A percentile compares a stretch with the other conserved stretches of the same genome.
Conservation (phyloP, 2,888 invertebrate genomes). For the Drosophila diplacantha region DNA sequence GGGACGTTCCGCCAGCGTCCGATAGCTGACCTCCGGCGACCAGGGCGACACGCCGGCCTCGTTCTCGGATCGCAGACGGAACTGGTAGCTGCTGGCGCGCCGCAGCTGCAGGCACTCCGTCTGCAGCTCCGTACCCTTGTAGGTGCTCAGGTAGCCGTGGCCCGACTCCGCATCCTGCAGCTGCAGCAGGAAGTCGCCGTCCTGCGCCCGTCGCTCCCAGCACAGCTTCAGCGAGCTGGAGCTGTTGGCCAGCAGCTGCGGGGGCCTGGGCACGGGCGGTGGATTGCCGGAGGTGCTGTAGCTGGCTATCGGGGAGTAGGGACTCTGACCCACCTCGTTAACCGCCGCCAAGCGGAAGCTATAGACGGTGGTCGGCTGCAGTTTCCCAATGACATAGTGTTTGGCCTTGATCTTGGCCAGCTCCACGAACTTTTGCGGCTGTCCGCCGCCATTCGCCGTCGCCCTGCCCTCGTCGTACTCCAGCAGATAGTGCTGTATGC, state of each 20-base stretch:
- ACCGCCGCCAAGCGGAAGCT: conserved; percentile 89
- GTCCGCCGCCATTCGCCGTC: conserved; percentile 35
- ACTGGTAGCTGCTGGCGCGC: conserved; percentile 88
- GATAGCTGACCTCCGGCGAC: conserved; percentile 88
- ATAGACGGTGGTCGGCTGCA: conserved; percentile 88
- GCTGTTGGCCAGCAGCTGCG: conserved; percentile 82
- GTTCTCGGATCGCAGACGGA: conserved; percentile 88
- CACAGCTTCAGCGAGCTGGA: conserved; percentile 83
- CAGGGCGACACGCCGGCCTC: conserved; percentile 90
- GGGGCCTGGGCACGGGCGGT: conserved; percentile 88
- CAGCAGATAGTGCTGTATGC: conserved; percentile 86
- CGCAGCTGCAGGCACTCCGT: conserved; percentile 84
- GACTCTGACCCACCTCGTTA: conserved; percentile 87
- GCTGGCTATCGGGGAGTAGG: conserved; percentile 83
- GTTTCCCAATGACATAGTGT: conserved; percentile 86
- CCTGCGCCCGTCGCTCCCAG: conserved; percentile 87
- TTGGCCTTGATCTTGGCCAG: conserved; percentile 85
- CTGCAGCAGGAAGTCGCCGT: conserved; percentile 89
- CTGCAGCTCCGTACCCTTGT: conserved; percentile 86
- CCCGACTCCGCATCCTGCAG: conserved; percentile 85
- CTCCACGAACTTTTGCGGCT: conserved; percentile 83
- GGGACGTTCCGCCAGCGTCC: conserved; percentile 89
- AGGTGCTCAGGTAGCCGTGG: conserved; percentile 88
- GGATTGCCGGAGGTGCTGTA: conserved; percentile 88
- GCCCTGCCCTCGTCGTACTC: conserved; percentile 86